Conservation (phyloP, 2,797 vertebrate species). For the Lemur catta region DNA sequence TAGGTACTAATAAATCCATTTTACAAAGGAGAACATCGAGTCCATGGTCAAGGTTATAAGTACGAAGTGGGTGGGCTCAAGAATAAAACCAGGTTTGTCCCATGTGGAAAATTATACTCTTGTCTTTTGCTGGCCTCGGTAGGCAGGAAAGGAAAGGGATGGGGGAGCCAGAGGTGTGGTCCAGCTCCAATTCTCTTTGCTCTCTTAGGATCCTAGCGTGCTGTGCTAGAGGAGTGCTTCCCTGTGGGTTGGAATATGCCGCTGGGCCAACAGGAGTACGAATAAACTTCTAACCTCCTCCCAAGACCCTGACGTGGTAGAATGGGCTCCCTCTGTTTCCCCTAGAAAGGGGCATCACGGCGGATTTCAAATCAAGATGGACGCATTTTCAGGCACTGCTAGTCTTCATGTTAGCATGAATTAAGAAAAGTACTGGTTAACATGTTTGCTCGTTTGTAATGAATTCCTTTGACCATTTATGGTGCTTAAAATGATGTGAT, state of each 20-base stretch:
- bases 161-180: background rate
- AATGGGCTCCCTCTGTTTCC: too few species aligned
- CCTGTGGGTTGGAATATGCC: background rate
- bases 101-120: accelerated
- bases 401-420: background rate
- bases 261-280: too few species aligned
- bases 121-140: background rate
- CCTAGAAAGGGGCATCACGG: too few species aligned
- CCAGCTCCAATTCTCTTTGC: too few species aligned
- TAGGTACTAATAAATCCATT: accelerated
- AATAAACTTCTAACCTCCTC: background rate
- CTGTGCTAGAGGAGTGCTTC: background rate
- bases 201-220: background rate
- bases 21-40: background rate
- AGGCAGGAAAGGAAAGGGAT: background rate
- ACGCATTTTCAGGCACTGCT: background rate
- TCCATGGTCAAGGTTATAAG: accelerated
- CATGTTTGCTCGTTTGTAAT: background rate
- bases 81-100: background rate
- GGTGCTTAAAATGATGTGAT: background rate
- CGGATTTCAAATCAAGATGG: background rate
- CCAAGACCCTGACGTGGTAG: background rate
- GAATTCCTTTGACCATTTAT: background rate
- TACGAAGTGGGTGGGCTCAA: background rate
- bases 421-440: too few species aligned